Percentiles rank a stretch among this genome's conserved stretches.
Conservation (phyloP, 2,113 vertebrate species). For the Xenopus borealis region DNA sequence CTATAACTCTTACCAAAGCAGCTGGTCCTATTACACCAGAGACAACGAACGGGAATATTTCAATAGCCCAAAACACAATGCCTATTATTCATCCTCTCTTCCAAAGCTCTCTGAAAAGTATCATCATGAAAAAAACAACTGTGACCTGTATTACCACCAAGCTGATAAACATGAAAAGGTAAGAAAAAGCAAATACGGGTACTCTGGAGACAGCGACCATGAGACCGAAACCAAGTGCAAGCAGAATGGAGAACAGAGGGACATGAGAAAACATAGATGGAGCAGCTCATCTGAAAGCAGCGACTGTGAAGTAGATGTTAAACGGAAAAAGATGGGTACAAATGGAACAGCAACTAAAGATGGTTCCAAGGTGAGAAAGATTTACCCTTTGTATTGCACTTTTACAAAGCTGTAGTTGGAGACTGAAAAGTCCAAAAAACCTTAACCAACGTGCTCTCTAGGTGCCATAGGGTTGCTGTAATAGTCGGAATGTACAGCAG, state of each 20-base stretch:
- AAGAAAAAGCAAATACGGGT: constrained; percentile 16
- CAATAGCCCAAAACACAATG: constrained; percentile 51
- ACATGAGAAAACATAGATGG: too few relatives aligned
- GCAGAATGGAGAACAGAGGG: too few relatives aligned
- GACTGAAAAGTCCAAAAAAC: too few relatives aligned
- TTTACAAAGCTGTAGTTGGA: too few relatives aligned
- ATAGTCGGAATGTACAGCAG: too few relatives aligned
- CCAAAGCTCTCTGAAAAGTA: constrained; percentile 42
- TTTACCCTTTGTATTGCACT: too few relatives aligned
- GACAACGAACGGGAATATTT: constrained; percentile 53
- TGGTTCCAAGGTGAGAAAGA: constrained; percentile 1
- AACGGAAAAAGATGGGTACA: constrained; percentile 44
- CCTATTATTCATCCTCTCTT: constrained; percentile 22
- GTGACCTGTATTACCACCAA: constrained; percentile 14
- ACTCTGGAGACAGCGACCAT: constrained; percentile 38
- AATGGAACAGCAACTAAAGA: constrained; percentile 56
- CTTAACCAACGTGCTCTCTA: too few relatives aligned
- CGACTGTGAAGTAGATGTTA: constrained; percentile 50
- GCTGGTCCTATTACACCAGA: constrained; percentile 54
- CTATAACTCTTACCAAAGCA: constrained; percentile 56
- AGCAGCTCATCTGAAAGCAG: too few relatives aligned
- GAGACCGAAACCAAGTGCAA: constrained; percentile 54
- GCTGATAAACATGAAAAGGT: constrained; percentile 33
- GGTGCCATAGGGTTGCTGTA: too few relatives aligned
- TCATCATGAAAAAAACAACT: constrained; percentile 8